Evolutionary conservation across 2,888 invertebrate genomes (phyloP), one percentile per base, ranked within the genome.

Genomic region (Hoplodrina ambigua): DNA sequence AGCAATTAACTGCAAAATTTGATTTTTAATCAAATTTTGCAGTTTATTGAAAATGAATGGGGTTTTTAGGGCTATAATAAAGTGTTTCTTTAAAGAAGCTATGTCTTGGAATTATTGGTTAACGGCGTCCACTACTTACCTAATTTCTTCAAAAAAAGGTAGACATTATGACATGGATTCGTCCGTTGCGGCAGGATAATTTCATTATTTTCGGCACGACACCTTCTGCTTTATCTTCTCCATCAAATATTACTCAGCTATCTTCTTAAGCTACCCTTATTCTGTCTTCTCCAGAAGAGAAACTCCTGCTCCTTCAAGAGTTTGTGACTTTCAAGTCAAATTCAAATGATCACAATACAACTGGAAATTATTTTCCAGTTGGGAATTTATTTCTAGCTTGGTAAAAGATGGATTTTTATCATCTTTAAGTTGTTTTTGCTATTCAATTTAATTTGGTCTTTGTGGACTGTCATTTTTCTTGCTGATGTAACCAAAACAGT

Each of bases 381-480:
- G n/a, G 11, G 2, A 33, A 19, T 52, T 10, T 44, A n/a, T 10
- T 52, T n/a, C n/a, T 69, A 69, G 33, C n/a, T 72, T 0, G 72
- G 61, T n/a, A 37, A 3, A 17, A 20, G 11, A 60, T 52, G 20
- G 13, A 52, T 44, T n/a, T n/a, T 33, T 5, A 3, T 59, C 15
- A 44, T 17, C 20, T 33, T 44, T 60, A 33, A 60, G 20, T 33
- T 33, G 4, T 44, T 44, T 44, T 44, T 44, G 10, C 8, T 37
- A 37, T 37, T 37, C 0, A 11, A 41, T 11, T 41, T 41, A 46
- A 17, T 46, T 46, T 46, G 17, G 6, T 17, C 37, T 69, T 68
- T 68, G 11, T 11, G 10, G 10, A 4, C 13, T 44, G 0, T 10
- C 10, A 37, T 1, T 11, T 19, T 17, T 4, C 15, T 46, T 4